A percentile compares a stretch with the other conserved stretches of the same genome.
phyloP scores from a whole-genome alignment of 2,797 vertebrate species.

The Danio choprae region DNA sequence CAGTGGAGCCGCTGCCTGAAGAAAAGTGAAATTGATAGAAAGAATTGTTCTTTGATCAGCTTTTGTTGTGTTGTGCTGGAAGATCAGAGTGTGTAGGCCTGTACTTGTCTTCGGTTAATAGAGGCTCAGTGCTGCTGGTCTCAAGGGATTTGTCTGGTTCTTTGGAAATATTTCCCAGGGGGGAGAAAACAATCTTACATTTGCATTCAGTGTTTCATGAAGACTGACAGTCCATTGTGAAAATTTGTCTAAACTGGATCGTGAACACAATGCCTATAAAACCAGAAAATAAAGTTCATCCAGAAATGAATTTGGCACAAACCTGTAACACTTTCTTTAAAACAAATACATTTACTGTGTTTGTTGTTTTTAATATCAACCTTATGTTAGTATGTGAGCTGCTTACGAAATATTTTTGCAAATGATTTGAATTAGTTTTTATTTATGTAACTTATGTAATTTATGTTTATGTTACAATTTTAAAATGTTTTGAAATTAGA shows the following conservation, averaged over 20 bases:
- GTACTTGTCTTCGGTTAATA: conserved; percentile 26
- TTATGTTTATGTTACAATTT: too few relatives aligned
- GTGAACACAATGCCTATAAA: background rate
- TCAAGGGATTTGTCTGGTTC: conserved; percentile 1
- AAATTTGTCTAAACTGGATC: background rate
- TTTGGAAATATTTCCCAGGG: background rate
- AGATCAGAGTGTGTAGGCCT: conserved; percentile 1
- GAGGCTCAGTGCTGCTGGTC: background rate
- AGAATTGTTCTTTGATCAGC: conserved; percentile 20
- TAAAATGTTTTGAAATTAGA: too few relatives aligned
- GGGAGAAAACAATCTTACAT: background rate
- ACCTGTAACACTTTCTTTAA: too few relatives aligned
- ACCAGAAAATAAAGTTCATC: background rate
- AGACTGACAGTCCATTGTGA: background rate
- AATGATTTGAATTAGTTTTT: too few relatives aligned
- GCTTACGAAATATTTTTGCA: too few relatives aligned
- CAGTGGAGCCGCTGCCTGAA: background rate
- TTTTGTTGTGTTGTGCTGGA: background rate
- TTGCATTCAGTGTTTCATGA: background rate
- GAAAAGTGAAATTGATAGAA: conserved; percentile 7
- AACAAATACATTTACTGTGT: too few relatives aligned
- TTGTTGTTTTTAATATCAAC: too few relatives aligned
- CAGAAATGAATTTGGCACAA: background rate
- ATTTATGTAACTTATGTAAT: too few relatives aligned
- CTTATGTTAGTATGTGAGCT: too few relatives aligned